Percentiles rank a stretch among this genome's conserved stretches.
phyloP scores from a whole-genome alignment of 92 coral and sea anemone genomes.

The Palythoa grandiflora region DNA sequence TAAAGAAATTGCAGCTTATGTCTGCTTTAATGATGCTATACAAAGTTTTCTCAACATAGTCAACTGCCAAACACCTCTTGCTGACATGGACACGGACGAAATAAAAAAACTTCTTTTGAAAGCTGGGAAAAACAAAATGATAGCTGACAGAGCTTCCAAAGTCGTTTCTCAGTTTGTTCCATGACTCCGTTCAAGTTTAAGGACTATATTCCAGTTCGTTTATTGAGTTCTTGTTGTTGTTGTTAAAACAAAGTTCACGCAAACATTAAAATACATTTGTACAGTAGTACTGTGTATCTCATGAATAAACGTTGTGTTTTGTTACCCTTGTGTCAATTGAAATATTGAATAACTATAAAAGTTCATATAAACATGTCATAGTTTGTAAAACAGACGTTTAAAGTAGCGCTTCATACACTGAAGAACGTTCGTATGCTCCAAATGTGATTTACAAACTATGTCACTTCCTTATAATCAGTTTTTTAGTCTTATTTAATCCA shows the following conservation, averaged over 20 bases:
- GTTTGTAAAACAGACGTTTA: slow-evolving; percentile 18
- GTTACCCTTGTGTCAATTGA: neutral
- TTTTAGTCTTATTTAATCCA: neutral
- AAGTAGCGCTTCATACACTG: slow-evolving; percentile 12
- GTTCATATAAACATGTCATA: slow-evolving; percentile 10
- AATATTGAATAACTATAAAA: slow-evolving; percentile 13
- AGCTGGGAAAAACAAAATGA: neutral
- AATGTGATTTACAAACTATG: slow-evolving; percentile 16
- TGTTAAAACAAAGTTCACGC: too few species aligned
- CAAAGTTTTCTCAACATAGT: neutral
- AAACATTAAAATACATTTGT: neutral
- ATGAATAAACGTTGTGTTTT: slow-evolving; percentile 11
- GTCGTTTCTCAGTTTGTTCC: neutral
- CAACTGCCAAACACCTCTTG: neutral
- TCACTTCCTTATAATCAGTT: slow-evolving; percentile 6
- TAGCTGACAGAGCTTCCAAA: slow-evolving; percentile 10
- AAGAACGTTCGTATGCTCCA: slow-evolving; percentile 8
- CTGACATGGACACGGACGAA: neutral
- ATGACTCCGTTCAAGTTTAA: neutral
- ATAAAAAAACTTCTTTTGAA: neutral
- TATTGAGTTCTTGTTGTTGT: too few species aligned
- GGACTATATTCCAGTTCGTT: neutral
- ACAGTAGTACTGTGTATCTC: slow-evolving; percentile 2
- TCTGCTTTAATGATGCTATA: neutral
- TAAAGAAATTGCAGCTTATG: neutral